Evolutionary conservation across 2,888 invertebrate species (phyloP).

Genomic region (Gymnosoma rotundatum): DNA sequence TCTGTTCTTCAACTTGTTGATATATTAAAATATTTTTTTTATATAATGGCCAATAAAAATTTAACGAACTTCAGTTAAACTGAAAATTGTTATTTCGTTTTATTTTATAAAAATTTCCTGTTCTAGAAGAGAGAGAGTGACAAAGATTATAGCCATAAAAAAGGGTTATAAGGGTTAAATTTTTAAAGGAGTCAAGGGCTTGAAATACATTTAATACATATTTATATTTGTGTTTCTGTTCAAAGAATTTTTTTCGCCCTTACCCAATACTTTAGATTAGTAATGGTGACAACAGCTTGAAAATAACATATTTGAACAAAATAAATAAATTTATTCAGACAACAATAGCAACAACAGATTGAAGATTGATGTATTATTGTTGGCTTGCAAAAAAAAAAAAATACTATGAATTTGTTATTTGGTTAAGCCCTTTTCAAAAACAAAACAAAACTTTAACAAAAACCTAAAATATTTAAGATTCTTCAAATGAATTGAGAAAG

Average conservation of each 20-base stretch:
- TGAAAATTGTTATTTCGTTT: no score
- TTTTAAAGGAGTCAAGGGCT: no score
- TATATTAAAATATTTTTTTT: no score
- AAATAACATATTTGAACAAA: conserved; percentile 29
- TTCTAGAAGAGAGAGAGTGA: no score
- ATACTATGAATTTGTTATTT: conserved; percentile 31
- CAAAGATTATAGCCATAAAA: no score
- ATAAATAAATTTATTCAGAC: conserved; percentile 39
- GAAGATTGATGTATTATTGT: conserved; percentile 18
- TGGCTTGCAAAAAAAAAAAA: conserved; percentile 11
- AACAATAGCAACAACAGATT: conserved; percentile 32
- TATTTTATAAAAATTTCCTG: no score
- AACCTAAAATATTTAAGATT: neutral
- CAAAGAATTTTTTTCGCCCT: conserved; percentile 8
- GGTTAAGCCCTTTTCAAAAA: neutral
- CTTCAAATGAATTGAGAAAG: neutral
- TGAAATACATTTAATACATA: no score
- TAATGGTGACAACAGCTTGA: conserved; percentile 15
- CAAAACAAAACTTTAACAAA: neutral
- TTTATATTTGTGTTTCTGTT: no score
- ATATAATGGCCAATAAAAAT: no score
- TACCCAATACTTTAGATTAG: conserved; percentile 29
- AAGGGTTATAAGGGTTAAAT: no score
- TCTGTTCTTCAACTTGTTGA: no score
- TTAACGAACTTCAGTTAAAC: no score